Evolutionary conservation across 2,888 invertebrate species (phyloP), one percentile per base, ranked within the genome.

Genomic region (Diloba caeruleocephala): DNA sequence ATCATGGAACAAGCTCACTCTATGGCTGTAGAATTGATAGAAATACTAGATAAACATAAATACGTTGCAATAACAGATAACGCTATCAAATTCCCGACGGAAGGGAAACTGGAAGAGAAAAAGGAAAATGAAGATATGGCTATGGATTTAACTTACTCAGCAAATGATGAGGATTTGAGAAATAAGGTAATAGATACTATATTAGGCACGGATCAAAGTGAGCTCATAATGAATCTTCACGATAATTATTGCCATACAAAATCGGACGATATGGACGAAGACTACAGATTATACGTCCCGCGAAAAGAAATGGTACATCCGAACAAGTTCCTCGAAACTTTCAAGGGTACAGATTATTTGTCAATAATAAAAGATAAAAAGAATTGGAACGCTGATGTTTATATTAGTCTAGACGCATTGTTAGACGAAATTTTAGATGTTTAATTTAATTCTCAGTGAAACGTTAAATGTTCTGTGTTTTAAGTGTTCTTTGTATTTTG

Each of bases 1-100:
- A 96, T 96, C 0, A 91, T 95, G n/a, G 95, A 94, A 74, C 84
- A 86, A 13, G 94, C 96, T 0, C 93, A 94, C 6, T 75, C 78
- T 32, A 91, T 95, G 26, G 89, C 95, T 6, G 84, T 78, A 19
- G 87, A 88, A 37, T 74, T 95, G 8, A 82, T 93, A 14, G 75
- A 83, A 5, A 90, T 94, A 44, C 76, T 96, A 4, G 85, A 91
- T 45, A 84, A 85, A 67, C 94, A 94, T 67, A 88, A 94, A 43
- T 90, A 93, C 34, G 57, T 54, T 14, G 51, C 37, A 29, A 48
- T 63, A 19, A 39, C 49, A 17, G 51, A 54, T 29, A 45, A 54
- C 50, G 38, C 17, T 32, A 17, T 48, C 25, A 45, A 38, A 0
- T 49, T 67, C 33, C 13, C 46, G 12, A 31, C 26, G 12, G 55